phyloP scores from a whole-genome alignment of 2,888 invertebrate species.

The Dastarcus helophoroides region DNA sequence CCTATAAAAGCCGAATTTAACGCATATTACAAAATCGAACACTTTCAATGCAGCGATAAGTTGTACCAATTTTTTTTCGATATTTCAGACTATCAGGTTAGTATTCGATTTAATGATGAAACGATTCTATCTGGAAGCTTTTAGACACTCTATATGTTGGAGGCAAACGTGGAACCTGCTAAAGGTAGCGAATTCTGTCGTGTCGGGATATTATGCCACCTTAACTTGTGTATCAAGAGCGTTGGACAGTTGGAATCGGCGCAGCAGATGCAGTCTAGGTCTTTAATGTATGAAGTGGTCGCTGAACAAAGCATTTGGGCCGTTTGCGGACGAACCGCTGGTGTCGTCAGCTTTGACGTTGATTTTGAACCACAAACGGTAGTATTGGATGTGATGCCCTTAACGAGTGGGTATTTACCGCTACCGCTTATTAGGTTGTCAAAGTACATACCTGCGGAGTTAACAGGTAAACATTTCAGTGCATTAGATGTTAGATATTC shows the following conservation, averaged over 20 bases:
- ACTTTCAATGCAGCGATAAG: conserved; percentile 28
- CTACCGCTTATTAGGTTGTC: conserved; percentile 79
- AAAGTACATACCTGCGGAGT: conserved; percentile 76
- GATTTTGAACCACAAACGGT: conserved; percentile 53
- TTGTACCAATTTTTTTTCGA: conserved; percentile 62
- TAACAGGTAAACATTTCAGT: no score
- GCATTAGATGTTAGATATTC: no score
- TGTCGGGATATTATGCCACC: conserved; percentile 77
- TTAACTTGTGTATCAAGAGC: conserved; percentile 57
- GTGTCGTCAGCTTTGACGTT: conserved; percentile 43
- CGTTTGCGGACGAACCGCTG: conserved; percentile 81
- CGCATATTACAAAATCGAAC: conserved; percentile 44
- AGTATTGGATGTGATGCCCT: conserved; percentile 81
- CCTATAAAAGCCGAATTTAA: conserved; percentile 52
- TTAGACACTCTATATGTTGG: conserved; percentile 71
- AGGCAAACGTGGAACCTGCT: conserved; percentile 65
- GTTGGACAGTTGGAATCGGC: conserved; percentile 18
- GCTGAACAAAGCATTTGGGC: conserved; percentile 92
- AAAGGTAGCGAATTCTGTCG: conserved; percentile 78
- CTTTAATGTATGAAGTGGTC: conserved; percentile 86
- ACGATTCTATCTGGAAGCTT: conserved; percentile 20
- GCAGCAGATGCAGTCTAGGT: conserved; percentile 30
- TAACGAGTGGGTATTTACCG: conserved; percentile 82
- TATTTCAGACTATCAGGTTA: conserved; percentile 66
- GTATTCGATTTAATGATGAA: conserved; percentile 10